These are phyloP conservation scores for Xenopus laevis DNA, from an alignment of 2,113 vertebrate genomes.

Conservation along the genomic window DNA sequence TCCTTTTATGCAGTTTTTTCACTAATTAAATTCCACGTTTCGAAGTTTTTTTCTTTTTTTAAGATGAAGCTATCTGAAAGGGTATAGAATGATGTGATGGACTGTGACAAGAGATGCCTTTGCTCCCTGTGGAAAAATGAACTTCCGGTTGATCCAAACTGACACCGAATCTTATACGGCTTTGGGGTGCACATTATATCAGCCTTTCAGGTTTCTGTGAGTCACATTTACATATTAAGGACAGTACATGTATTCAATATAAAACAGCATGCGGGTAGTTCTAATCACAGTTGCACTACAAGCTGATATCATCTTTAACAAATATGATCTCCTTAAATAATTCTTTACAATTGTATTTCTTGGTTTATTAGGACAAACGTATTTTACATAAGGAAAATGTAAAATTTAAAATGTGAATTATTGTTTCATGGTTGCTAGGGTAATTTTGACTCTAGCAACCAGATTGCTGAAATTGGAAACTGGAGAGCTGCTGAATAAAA, in stretches of 20 bases:
- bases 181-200: conserved; percentile 38
- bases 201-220: conserved; percentile 34
- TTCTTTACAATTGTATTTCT: no score
- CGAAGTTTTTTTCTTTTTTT: neutral
- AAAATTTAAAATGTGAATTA: no score
- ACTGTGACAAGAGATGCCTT: conserved; percentile 40
- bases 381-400: no score
- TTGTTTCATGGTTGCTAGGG: no score
- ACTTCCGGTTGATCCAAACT: conserved; percentile 43
- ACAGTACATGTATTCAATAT: neutral
- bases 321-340: no score
- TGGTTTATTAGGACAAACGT: no score
- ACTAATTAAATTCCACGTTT: neutral
- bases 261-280: no score
- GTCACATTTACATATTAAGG: conserved; percentile 34
- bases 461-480: no score
- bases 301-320: no score
- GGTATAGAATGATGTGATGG: conserved; percentile 30
- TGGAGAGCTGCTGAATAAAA: no score
- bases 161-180: conserved; percentile 41
- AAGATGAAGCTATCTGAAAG: conserved; percentile 33
- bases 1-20: neutral
- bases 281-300: no score
- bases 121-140: conserved; percentile 36
- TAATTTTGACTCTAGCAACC: no score